Evolutionary conservation across 2,113 vertebrate species (phyloP), one percentile per base, ranked within the genome.

Genomic region (Galemys pyrenaicus): DNA sequence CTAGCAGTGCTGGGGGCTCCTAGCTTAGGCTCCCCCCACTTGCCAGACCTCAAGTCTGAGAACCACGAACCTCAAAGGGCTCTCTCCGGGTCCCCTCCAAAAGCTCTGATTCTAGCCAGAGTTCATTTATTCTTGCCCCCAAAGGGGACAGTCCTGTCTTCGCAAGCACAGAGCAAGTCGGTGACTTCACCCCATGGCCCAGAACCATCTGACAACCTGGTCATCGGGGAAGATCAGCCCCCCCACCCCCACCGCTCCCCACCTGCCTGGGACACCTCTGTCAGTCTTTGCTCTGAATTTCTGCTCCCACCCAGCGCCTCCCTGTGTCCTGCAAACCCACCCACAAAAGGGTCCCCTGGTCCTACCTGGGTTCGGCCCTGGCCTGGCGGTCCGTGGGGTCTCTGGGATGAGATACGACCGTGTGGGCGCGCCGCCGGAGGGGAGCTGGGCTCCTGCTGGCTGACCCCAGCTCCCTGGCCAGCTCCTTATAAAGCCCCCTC

Each of bases 361-460:
- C 93, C 44, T 92, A 97, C 96, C 96, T 96, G 60, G 70, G 71
- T 80, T 86, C 62, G 3, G 37, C 44, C 44, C 56, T 20, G 58
- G 54, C 37, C 68, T 44, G 2, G 67, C 39, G 84, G 46, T 41
- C 28, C 15, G 7, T 26, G 3, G 46, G 46, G 67, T 58, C 70
- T 56, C 73, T 35, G 71, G 39, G 22, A 17, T 30, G 74, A 77
- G 22, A 51, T n/a, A 9, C 41, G 15, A 0, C 73, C 22, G n/a
- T 68, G 22, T 0, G 2, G n/a, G 10, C 37, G 22, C 32, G 7
- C 87, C 8, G 0, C n/a, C 51, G 37, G 70, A 64, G 70, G 91
- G 11, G 3, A n/a, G 46, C 64, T n/a, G 82, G 84, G 37, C 65
- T 91, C 67, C 83, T 44, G 39, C 32, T 46, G 20, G 3, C 90